phyloP scores from a whole-genome alignment of 2,797 vertebrate genomes.

The Micromesistius poutassou region DNA sequence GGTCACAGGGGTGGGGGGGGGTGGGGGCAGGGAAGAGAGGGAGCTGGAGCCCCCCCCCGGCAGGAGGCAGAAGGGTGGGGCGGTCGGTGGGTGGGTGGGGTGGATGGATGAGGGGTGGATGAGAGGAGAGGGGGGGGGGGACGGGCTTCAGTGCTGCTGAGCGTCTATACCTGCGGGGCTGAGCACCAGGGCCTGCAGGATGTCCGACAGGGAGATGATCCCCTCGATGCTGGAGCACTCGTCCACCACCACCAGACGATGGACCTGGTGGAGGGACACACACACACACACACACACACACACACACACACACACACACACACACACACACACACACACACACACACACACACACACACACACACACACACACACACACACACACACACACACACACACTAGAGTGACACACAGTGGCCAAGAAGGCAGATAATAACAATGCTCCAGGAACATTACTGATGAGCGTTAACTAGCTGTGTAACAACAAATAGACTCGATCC shows the following conservation, averaged over 20 bases:
- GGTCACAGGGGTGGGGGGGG: slow-evolving; percentile 49
- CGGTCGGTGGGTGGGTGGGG: background rate
- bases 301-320: no score
- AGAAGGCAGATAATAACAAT: no score
- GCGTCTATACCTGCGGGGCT: slow-evolving; percentile 90
- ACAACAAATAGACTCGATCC: background rate
- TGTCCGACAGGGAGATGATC: slow-evolving; percentile 96
- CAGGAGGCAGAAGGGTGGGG: background rate
- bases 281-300: background rate
- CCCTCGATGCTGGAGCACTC: slow-evolving; percentile 88
- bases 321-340: slow-evolving; percentile 2
- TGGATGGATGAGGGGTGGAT: slow-evolving; percentile 24
- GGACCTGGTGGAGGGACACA: slow-evolving; percentile 58
- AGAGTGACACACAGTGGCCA: background rate
- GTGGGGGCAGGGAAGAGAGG: slow-evolving; percentile 47
- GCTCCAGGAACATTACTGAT: background rate
- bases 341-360: background rate
- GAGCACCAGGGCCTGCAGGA: slow-evolving; percentile 95
- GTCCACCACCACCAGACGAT: slow-evolving; percentile 76
- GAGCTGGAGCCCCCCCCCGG: slow-evolving; percentile 61
- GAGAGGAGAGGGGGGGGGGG: slow-evolving; percentile 27
- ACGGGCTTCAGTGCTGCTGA: slow-evolving; percentile 59
- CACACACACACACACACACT: no score
- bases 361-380: no score
- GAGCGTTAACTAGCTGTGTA: background rate